These are phyloP conservation scores for Hemichromis elongatus DNA, from an alignment of 2,113 vertebrate species.

Conservation along the genomic window DNA sequence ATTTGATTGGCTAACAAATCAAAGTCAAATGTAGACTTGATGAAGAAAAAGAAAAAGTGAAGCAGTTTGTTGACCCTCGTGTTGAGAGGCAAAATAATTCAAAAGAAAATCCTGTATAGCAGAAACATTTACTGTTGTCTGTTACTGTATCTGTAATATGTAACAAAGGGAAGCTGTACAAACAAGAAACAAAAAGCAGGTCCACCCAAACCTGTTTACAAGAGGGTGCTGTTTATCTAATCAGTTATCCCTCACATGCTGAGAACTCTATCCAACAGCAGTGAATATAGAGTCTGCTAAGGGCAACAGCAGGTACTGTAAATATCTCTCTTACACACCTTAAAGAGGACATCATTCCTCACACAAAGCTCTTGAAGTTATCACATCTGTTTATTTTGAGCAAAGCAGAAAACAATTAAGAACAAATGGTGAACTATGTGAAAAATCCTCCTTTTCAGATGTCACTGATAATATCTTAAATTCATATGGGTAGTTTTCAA, in stretches of 20 bases:
- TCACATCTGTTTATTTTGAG: not conserved
- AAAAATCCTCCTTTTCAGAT: not conserved
- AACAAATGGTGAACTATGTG: fast-evolving
- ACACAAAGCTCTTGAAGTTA: not conserved
- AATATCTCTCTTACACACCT: not conserved
- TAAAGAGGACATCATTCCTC: not conserved
- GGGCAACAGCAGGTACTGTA: not conserved
- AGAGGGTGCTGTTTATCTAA: not conserved
- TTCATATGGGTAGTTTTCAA: not conserved
- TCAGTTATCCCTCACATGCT: slow-evolving; percentile 27
- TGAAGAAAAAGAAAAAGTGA: not conserved
- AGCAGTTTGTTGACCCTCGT: not conserved
- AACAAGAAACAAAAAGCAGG: not conserved
- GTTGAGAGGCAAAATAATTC: not conserved
- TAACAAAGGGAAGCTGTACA: not conserved
- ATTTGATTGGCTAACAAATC: not conserved
- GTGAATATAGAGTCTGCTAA: not conserved
- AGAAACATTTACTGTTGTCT: not conserved
- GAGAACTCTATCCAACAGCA: not conserved
- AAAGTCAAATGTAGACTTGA: not conserved
- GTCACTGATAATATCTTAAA: not conserved
- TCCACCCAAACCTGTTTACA: not conserved
- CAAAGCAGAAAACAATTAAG: not conserved
- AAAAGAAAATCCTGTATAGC: not conserved
- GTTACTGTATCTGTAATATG: not conserved